Percentiles rank a stretch among this genome's conserved stretches.
Evolutionary conservation across 1,140 invertebrate genomes (phyloP).

Genomic region (Bombus consobrinus): DNA sequence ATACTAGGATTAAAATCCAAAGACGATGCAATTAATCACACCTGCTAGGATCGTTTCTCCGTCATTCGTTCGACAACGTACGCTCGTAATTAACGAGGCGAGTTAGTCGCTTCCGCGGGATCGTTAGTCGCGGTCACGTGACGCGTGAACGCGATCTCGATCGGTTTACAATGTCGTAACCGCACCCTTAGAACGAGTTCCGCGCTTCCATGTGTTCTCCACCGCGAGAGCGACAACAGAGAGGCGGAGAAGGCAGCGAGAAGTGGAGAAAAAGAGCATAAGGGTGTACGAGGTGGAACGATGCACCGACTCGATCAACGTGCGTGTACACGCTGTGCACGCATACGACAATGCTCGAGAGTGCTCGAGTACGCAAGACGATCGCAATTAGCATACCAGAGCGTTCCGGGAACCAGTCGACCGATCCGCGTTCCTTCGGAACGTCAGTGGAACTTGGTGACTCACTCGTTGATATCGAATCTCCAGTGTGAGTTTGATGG

Average conservation of each 20-base stretch:
- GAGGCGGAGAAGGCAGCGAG: constrained; percentile 1
- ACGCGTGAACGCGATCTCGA: not conserved
- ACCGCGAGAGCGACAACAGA: constrained; percentile 20
- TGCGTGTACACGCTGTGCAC: constrained; percentile 50
- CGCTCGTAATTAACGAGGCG: constrained; percentile 36
- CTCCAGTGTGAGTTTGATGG: not conserved
- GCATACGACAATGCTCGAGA: constrained; percentile 56
- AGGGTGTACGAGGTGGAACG: constrained; percentile 7
- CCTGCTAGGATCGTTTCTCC: not conserved
- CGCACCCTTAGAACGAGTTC: constrained; percentile 44
- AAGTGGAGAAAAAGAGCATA: constrained; percentile 10
- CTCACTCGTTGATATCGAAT: constrained; percentile 29
- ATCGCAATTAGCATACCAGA: constrained; percentile 79
- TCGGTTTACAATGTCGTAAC: constrained; percentile 25
- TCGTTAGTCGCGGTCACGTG: not conserved
- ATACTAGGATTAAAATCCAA: too few relatives aligned
- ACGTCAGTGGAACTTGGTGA: constrained; percentile 35
- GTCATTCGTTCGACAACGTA: not conserved
- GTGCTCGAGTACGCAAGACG: constrained; percentile 41
- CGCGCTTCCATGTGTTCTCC: constrained; percentile 13
- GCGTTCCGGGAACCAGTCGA: constrained; percentile 73
- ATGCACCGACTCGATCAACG: constrained; percentile 26
- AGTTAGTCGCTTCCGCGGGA: constrained; percentile 18
- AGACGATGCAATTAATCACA: not conserved
- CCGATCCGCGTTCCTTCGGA: constrained; percentile 41